Evolutionary conservation across 2,113 vertebrate genomes (phyloP).

Genomic region (Orientallactaga bullata): DNA sequence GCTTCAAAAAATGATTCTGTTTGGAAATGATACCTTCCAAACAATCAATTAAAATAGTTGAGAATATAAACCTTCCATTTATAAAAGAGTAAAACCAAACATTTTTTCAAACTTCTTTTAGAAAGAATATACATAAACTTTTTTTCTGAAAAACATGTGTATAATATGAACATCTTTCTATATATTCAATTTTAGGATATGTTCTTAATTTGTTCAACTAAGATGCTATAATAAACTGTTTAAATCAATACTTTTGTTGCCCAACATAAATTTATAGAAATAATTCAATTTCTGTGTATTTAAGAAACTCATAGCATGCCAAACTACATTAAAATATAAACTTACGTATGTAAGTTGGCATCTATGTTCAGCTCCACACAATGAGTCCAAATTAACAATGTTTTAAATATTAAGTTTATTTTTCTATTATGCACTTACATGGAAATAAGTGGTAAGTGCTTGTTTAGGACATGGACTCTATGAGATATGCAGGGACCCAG

Average conservation of each 20-base stretch:
- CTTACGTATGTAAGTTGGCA: neutral
- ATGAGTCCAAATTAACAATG: neutral
- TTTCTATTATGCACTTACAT: neutral
- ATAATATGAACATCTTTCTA: neutral
- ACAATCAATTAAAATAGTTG: conserved; percentile 49
- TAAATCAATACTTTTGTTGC: conserved; percentile 23
- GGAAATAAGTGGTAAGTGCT: neutral
- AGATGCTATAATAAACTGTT: neutral
- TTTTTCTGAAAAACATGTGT: conserved; percentile 19
- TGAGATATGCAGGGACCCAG: neutral
- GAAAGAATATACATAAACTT: neutral
- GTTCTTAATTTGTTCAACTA: conserved; percentile 26
- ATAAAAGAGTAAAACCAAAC: conserved; percentile 44
- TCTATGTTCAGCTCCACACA: neutral
- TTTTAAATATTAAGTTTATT: neutral
- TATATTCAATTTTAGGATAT: neutral
- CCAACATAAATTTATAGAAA: conserved; percentile 40
- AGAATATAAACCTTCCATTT: conserved; percentile 52
- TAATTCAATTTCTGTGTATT: conserved; percentile 27
- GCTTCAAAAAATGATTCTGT: conserved; percentile 52
- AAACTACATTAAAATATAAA: conserved; percentile 18
- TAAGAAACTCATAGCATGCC: neutral
- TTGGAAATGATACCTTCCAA: conserved; percentile 64
- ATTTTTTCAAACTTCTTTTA: conserved; percentile 21
- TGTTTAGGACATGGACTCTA: neutral